Evolutionary conservation across 2,113 vertebrate species (phyloP), one percentile per base, ranked within the genome.

Genomic region (Nycticorax nycticorax): DNA sequence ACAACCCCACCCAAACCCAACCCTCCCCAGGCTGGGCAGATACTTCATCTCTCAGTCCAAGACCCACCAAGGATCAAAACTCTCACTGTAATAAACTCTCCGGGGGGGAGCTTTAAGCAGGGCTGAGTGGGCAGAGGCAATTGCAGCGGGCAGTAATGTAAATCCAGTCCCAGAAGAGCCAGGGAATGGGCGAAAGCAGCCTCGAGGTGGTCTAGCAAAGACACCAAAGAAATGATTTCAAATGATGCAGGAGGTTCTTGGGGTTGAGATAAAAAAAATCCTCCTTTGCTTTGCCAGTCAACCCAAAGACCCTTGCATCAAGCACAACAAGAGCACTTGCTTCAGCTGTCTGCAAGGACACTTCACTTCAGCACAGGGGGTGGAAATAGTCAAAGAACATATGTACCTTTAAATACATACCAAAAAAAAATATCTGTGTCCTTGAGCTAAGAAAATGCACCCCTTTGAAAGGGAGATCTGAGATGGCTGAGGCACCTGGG

Each of bases 201-300:
- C 14, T 41, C 4, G 0, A 28, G 28, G 8, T 8, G 1, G 15
- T 6, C 48, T 3, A 1, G 11, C 8, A 9, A 43, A 72, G 43
- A 43, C 32, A 45, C 32, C 35, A 12, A 59, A 73, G 12, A 3
- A 1, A 37, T 5, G 5, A 21, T 57, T 72, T 72, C 50, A 57
- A 45, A 79, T 22, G 26, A 72, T 8, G 32, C 9, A 35, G 20
- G 10, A 37, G 37, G 18, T 30, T 72, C 16, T 59, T 17, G 8
- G 27, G 15, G 9, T 16, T 33, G 8, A 23, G 19, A 6, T 6
- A 21, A 30, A 48, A 48, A 50, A 60, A 63, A 5, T n/a, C 28
- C 63, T 55, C 71, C 45, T 67, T 20, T 69, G 15, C 12, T 76
- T 32, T 14, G 7, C 28, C 13, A 37, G 32, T 18, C 67, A 57